Evolutionary conservation across 2,888 invertebrate species (phyloP), one percentile per base, ranked within the genome.

Genomic region (Drosophila macrothrix): DNA sequence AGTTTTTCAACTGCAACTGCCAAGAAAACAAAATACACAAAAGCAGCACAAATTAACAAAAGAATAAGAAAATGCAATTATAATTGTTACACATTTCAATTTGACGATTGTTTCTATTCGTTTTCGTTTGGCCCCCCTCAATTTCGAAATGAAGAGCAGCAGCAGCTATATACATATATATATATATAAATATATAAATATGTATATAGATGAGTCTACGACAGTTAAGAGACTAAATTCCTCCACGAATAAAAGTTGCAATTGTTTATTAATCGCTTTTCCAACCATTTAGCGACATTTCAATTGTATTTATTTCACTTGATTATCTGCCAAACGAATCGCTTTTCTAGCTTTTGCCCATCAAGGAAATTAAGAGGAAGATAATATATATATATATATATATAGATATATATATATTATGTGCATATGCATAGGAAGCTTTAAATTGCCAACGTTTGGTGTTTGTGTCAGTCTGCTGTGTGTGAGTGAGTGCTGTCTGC

Each of bases 1-100:
- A 90, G 87, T 87, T 88, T 82, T 88, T 78, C 77, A 78, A 82
- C 85, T 88, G 90, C 84, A 88, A 80, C 78, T 83, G 90, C 82
- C 83, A 67, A 70, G 43, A 62, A 66, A 46, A 55, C 56, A 29
- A 61, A 67, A 58, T 52, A 22, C 41, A 73, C 33, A 46, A 46
- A 46, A 35, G 33, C 25, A 65, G 33, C 16, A 65, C 56, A 75
- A 80, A 61, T 74, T 65, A 77, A 66, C 59, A 72, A 72, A 71
- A 78, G 64, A 78, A 78, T 71, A 68, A 54, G 31, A 55, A 53
- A 67, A 67, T 67, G 67, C 62, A 78, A 80, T 76, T 80, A 67
- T 52, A 67, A 78, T 80, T 76, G 71, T 62, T 67, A 76, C 63
- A 76, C 39, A 78, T 65, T 67, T 60, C 39, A 49, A 62, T 41